Evolutionary conservation across 2,113 vertebrate species (phyloP).

Genomic region (Melospiza melodia): DNA sequence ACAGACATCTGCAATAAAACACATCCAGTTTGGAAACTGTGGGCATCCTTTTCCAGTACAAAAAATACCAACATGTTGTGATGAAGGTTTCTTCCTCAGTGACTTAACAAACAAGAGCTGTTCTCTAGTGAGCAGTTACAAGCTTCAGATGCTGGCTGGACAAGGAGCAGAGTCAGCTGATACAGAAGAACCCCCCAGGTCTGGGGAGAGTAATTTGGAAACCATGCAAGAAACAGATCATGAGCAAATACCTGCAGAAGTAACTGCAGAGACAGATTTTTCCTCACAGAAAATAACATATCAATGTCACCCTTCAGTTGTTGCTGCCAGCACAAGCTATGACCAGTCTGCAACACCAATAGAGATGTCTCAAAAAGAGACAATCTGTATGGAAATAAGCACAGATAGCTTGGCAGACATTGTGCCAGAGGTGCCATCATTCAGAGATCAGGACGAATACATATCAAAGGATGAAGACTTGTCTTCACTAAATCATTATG

Average conservation of each 20-base stretch:
- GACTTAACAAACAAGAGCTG: background rate
- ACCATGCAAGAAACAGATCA: conserved; percentile 10
- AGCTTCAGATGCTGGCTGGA: background rate
- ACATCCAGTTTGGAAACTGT: background rate
- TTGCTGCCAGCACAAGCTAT: background rate
- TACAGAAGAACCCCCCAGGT: background rate
- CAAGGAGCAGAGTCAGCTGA: background rate
- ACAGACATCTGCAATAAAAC: background rate
- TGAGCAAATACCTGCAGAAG: background rate
- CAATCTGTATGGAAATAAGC: conserved; percentile 64
- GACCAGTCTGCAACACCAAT: conserved; percentile 39
- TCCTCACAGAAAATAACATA: background rate
- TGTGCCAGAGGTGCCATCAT: conserved; percentile 55
- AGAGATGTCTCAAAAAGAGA: conserved; percentile 41
- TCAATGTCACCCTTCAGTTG: background rate
- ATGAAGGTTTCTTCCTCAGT: conserved; percentile 47
- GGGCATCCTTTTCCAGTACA: conserved; percentile 3
- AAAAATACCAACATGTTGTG: background rate
- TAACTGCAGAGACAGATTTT: background rate
- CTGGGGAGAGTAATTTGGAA: background rate
- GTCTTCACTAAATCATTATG: background rate
- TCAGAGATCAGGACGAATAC: background rate
- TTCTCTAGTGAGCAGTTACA: background rate
- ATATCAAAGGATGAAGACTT: background rate
- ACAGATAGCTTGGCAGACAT: conserved; percentile 72